phyloP scores from a whole-genome alignment of 2,113 vertebrate genomes.

The Elachura formosa region DNA sequence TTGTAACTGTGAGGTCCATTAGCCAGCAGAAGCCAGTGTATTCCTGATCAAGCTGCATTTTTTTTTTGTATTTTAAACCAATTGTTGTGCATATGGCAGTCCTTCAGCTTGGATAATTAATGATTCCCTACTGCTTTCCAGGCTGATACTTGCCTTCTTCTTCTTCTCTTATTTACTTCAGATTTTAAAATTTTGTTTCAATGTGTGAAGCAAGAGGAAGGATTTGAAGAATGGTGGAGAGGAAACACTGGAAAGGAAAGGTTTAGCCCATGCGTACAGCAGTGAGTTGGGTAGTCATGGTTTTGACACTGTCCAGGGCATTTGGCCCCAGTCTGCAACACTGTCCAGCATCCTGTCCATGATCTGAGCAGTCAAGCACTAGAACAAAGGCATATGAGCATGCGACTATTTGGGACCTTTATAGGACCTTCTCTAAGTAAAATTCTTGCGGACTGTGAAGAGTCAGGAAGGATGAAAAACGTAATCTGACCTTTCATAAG shows the following conservation, averaged over 20 bases:
- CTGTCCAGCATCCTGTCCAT: neutral
- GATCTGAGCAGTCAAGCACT: rapidly evolving
- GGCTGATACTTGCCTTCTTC: neutral
- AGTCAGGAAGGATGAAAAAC: neutral
- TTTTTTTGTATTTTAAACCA: neutral
- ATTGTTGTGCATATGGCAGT: neutral
- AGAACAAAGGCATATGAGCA: neutral
- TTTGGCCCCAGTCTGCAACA: rapidly evolving
- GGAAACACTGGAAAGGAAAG: neutral
- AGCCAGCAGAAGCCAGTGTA: neutral
- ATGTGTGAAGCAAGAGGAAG: neutral
- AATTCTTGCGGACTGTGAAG: neutral
- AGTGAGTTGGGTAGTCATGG: neutral
- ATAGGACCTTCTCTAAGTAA: neutral
- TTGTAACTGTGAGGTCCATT: neutral
- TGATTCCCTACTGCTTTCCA: neutral
- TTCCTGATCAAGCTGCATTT: neutral
- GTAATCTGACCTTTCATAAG: neutral
- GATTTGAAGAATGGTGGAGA: neutral
- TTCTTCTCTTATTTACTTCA: neutral
- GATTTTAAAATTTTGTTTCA: neutral
- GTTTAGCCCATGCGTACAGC: neutral
- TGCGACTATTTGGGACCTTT: neutral
- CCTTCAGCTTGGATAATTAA: neutral
- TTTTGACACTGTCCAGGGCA: neutral